phyloP scores from a whole-genome alignment of 2,113 vertebrate species.

The Pristiophorus japonicus region DNA sequence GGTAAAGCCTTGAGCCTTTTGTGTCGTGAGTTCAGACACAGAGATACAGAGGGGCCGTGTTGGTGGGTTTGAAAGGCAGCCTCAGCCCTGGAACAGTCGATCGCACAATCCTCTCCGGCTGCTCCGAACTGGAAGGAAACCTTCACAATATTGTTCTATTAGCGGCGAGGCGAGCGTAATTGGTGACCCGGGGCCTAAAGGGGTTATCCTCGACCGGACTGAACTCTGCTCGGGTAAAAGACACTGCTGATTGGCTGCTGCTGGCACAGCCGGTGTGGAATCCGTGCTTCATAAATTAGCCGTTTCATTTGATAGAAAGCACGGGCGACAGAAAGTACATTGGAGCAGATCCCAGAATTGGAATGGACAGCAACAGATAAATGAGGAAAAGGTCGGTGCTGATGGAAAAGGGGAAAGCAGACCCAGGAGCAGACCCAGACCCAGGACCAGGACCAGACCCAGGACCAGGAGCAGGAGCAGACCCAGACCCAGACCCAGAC shows the following conservation, averaged over 20 bases:
- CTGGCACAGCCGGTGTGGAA: neutral
- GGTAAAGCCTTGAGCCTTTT: neutral
- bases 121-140: neutral
- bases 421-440: too few species aligned
- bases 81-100: neutral
- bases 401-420: neutral
- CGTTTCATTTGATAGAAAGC: neutral
- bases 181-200: too few species aligned
- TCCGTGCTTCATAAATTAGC: neutral
- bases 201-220: neutral
- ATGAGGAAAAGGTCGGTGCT: neutral
- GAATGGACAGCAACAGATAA: neutral
- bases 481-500: too few species aligned
- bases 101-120: neutral
- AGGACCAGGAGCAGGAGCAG: too few species aligned
- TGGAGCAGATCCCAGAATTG: slow-evolving; percentile 2
- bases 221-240: neutral
- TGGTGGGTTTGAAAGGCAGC: neutral
- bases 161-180: neutral
- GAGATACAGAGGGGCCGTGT: neutral
- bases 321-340: neutral
- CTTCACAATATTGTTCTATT: neutral
- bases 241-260: neutral
- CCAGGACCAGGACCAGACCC: too few species aligned
- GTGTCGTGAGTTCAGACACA: neutral